phyloP scores from a whole-genome alignment of 2,113 vertebrate species.

The Cathartes aura region DNA sequence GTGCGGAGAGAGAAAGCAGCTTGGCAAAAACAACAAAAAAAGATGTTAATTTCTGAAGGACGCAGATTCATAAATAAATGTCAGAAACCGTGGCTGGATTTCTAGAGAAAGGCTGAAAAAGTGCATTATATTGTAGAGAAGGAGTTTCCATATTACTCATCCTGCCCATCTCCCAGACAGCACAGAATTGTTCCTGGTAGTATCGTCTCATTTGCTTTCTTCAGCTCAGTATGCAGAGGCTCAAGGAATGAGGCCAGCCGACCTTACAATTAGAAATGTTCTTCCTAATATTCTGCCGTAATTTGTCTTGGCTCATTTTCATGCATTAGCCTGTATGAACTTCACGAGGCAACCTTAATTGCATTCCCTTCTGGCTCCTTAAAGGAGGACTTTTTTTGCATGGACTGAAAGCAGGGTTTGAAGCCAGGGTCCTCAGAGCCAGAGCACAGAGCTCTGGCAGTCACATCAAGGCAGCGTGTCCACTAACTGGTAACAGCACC shows the following conservation, averaged over 20 bases:
- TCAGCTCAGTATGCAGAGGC: not conserved
- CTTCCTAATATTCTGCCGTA: not conserved
- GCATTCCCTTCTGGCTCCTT: conserved; percentile 18
- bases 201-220: not conserved
- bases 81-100: not conserved
- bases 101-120: not conserved
- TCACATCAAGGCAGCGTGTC: not conserved
- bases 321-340: conserved; percentile 20
- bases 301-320: conserved; percentile 28
- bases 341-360: conserved; percentile 21
- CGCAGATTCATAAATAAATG: not conserved
- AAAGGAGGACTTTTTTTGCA: not conserved
- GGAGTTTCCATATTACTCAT: conserved; percentile 10
- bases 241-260: not conserved
- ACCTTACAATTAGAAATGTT: conserved; percentile 17
- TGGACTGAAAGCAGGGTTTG: not conserved
- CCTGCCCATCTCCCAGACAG: conserved; percentile 2
- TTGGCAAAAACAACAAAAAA: not conserved
- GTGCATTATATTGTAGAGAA: not conserved
- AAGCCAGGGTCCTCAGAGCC: not conserved
- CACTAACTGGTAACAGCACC: not conserved
- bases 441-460: not conserved
- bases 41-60: not conserved
- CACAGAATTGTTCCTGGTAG: not conserved
- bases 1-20: not conserved